Conservation (phyloP, 2,888 invertebrate genomes). For the Drosophila siamana region DNA sequence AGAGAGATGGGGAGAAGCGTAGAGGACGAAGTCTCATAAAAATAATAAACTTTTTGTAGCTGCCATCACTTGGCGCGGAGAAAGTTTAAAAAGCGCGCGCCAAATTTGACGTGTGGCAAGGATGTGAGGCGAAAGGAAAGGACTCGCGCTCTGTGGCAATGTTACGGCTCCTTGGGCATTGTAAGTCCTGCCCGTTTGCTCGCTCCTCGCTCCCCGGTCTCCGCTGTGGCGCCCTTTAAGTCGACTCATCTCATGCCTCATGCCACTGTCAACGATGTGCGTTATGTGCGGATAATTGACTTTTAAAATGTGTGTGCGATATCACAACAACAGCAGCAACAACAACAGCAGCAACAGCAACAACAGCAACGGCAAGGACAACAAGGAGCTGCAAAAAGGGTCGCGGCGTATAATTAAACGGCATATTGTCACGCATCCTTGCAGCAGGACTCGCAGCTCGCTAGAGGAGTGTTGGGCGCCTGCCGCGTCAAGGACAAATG, state of each 20-base stretch:
- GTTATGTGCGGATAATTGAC: slow-evolving; percentile 81
- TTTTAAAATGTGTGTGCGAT: slow-evolving; percentile 80
- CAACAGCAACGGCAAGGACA: slow-evolving; percentile 2
- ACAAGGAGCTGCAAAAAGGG: slow-evolving; percentile 52
- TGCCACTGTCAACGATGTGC: slow-evolving; percentile 69
- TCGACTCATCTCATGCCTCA: slow-evolving; percentile 1
- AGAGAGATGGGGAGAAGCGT: slow-evolving; percentile 5
- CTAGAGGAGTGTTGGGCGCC: slow-evolving; percentile 6
- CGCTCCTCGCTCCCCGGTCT: not conserved
- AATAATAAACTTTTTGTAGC: slow-evolving; percentile 64
- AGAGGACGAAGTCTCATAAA: slow-evolving; percentile 59
- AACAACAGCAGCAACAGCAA: slow-evolving; percentile 45
- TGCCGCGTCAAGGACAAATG: slow-evolving; percentile 13
- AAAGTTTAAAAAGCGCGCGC: slow-evolving; percentile 73
- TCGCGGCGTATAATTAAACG: slow-evolving; percentile 78
- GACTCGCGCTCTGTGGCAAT: slow-evolving; percentile 4
- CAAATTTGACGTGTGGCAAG: slow-evolving; percentile 73
- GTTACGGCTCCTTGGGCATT: slow-evolving; percentile 32
- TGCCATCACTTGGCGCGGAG: slow-evolving; percentile 36
- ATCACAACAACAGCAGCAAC: slow-evolving; percentile 71
- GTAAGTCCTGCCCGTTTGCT: not conserved
- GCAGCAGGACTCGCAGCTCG: slow-evolving; percentile 39
- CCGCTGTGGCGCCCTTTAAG: not conserved
- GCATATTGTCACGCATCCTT: slow-evolving; percentile 77
- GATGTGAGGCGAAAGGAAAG: slow-evolving; percentile 46